Evolutionary conservation across 1,140 invertebrate species (phyloP).

Genomic region (Brachionus plicatilis): DNA sequence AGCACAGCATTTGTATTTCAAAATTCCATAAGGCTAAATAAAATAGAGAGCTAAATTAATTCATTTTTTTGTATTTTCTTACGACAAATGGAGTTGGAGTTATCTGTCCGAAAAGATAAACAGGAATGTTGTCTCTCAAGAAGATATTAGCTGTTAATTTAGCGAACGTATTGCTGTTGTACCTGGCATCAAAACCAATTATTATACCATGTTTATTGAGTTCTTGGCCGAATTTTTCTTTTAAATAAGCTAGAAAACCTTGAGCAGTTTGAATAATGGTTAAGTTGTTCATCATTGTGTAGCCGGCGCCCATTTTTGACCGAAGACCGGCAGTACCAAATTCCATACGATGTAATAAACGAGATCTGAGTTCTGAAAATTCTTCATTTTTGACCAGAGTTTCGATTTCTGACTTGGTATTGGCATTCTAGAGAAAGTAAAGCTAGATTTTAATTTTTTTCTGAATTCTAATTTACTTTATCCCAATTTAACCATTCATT

Average conservation of each 20-base stretch:
- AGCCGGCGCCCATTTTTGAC: slow-evolving; percentile 84
- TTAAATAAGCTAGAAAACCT: slow-evolving; percentile 44
- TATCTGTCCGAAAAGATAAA: slow-evolving; percentile 73
- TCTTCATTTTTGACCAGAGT: not conserved
- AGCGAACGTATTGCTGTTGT: slow-evolving; percentile 88
- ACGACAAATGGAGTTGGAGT: slow-evolving; percentile 85
- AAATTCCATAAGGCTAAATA: slow-evolving; percentile 67
- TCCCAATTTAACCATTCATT: slow-evolving; percentile 25
- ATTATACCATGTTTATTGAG: slow-evolving; percentile 61
- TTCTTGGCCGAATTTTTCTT: not conserved
- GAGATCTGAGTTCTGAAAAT: not conserved
- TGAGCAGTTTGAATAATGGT: slow-evolving; percentile 92
- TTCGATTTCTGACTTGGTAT: slow-evolving; percentile 29
- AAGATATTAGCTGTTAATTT: slow-evolving; percentile 79
- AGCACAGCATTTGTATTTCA: slow-evolving; percentile 65
- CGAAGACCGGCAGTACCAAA: slow-evolving; percentile 63
- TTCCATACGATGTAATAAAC: slow-evolving; percentile 18
- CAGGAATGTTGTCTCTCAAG: slow-evolving; percentile 67
- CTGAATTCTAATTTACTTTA: not conserved
- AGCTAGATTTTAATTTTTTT: not conserved
- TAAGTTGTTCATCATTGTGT: slow-evolving; percentile 89
- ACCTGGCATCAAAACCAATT: slow-evolving; percentile 86
- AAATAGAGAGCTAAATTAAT: not conserved
- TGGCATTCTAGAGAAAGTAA: not conserved
- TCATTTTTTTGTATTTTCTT: slow-evolving; percentile 40